Conservation (phyloP, 2,888 invertebrate species). For the Nephrocerus scutellatus region DNA sequence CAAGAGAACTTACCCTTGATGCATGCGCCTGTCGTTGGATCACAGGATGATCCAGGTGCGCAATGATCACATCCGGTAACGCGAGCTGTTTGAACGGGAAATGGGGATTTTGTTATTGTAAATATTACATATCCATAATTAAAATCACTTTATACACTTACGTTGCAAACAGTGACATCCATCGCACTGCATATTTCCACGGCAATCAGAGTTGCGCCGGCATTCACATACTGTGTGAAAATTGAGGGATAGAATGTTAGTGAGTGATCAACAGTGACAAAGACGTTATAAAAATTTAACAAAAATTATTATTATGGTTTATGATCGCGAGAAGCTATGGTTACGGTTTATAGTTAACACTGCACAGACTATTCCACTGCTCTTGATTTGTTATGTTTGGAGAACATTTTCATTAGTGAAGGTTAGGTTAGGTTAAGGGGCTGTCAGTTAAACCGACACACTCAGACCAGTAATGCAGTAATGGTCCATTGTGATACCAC, state of each 20-base stretch:
- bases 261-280: too few species aligned
- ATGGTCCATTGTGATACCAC: too few species aligned
- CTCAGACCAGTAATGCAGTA: too few species aligned
- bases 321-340: background rate
- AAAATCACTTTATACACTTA: constrained; percentile 43
- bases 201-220: constrained; percentile 62
- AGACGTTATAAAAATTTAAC: too few species aligned
- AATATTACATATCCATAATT: constrained; percentile 2
- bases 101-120: background rate
- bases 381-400: too few species aligned
- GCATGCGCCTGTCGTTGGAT: constrained; percentile 73
- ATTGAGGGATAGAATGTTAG: too few species aligned
- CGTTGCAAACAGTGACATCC: constrained; percentile 63
- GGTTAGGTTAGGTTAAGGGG: too few species aligned
- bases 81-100: constrained; percentile 27
- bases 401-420: too few species aligned
- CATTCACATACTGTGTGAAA: constrained; percentile 53
- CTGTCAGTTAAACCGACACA: too few species aligned
- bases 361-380: background rate
- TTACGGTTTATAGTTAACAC: background rate
- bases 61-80: constrained; percentile 65
- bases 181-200: constrained; percentile 57
- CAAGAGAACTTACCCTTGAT: constrained; percentile 72
- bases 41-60: constrained; percentile 69
- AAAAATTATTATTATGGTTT: background rate